Percentiles rank a stretch among this genome's conserved stretches.
Evolutionary conservation across 2,113 vertebrate genomes (phyloP).

Genomic region (Coregonus clupeaformis): DNA sequence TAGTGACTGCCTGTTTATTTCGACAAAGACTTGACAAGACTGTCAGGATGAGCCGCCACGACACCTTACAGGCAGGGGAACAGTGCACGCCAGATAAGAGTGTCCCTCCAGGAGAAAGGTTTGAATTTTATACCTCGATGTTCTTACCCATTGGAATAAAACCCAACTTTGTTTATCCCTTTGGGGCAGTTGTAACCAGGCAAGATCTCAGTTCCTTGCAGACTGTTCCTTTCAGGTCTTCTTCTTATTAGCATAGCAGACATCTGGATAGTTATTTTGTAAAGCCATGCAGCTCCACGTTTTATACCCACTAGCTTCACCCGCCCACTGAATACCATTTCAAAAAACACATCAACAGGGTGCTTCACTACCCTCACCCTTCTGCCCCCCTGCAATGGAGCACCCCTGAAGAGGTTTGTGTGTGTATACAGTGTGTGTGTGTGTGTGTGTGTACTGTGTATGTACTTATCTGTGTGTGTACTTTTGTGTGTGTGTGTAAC

Average conservation of each 20-base stretch:
- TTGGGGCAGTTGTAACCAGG: background rate
- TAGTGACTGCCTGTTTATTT: conserved; percentile 36
- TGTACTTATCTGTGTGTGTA: background rate
- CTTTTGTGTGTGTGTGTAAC: no score
- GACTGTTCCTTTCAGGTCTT: no score
- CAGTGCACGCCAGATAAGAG: no score
- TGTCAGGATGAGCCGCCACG: conserved; percentile 35
- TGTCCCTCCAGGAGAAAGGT: background rate
- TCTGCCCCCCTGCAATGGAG: background rate
- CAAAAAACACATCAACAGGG: background rate
- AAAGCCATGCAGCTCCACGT: no score
- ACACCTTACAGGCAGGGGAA: conserved; percentile 42
- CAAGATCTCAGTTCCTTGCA: no score
- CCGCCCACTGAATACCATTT: no score
- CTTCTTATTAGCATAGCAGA: no score
- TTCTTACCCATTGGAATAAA: background rate
- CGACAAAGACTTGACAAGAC: conserved; percentile 4
- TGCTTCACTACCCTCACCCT: background rate
- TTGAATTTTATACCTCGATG: background rate
- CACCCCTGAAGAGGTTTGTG: no score
- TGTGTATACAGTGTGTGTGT: no score
- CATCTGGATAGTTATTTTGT: no score
- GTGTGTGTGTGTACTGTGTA: background rate
- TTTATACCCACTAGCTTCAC: no score
- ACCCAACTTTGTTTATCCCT: background rate